A percentile compares a stretch with the other conserved stretches of the same genome.
Evolutionary conservation across 1,140 invertebrate genomes (phyloP).

Genomic region (Triops cancriformis): DNA sequence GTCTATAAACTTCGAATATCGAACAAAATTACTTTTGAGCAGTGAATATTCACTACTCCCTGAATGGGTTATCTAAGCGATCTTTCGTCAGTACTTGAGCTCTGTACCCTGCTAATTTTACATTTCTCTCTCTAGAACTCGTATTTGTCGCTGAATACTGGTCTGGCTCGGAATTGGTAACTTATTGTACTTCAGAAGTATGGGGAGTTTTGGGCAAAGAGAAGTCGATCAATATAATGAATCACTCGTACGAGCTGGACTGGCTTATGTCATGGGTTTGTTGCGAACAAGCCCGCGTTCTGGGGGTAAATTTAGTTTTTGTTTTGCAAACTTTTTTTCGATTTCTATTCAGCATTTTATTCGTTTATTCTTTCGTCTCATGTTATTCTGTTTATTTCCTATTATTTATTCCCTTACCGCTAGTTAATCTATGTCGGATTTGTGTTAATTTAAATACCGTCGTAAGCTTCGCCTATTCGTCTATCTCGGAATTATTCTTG

Average conservation of each 20-base stretch:
- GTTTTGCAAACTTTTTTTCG: background rate
- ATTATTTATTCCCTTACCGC: too few relatives aligned
- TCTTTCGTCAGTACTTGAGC: constrained; percentile 3
- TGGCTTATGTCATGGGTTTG: constrained; percentile 86
- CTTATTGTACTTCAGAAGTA: constrained; percentile 69
- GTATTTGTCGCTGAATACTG: constrained; percentile 91
- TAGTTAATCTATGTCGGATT: too few relatives aligned
- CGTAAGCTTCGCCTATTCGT: background rate
- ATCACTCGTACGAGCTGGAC: constrained; percentile 91
- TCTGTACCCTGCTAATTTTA: constrained; percentile 23
- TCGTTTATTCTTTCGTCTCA: constrained; percentile 22
- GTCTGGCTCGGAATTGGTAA: constrained; percentile 60
- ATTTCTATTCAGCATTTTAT: too few relatives aligned
- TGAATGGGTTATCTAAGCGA: constrained; percentile 27
- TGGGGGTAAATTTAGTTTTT: constrained; percentile 56
- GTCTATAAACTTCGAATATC: background rate
- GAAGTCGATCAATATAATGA: constrained; percentile 84
- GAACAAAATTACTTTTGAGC: too few relatives aligned
- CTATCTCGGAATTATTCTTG: too few relatives aligned
- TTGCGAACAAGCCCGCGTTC: constrained; percentile 60
- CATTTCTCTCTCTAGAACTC: constrained; percentile 58
- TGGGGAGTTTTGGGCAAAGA: constrained; percentile 74
- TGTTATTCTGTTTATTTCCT: constrained; percentile 15
- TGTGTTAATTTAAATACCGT: constrained; percentile 18
- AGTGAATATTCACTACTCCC: too few relatives aligned